Percentiles rank a stretch among this genome's conserved stretches.
These are phyloP conservation scores for Atlantisia rogersi DNA, from an alignment of 2,113 vertebrate genomes.

Conservation along the genomic window DNA sequence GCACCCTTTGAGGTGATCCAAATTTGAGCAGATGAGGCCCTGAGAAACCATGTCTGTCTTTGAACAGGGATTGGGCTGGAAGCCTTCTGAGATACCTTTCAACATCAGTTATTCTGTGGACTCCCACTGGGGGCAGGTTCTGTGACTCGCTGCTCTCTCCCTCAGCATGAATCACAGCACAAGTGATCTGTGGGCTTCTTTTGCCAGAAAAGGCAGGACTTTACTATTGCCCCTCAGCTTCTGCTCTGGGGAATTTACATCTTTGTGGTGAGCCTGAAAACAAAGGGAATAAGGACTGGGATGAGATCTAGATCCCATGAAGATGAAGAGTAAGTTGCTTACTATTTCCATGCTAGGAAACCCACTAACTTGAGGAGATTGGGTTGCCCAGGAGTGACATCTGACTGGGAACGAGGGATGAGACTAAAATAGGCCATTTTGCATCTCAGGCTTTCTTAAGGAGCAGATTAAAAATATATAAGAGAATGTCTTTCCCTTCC, in stretches of 20 bases:
- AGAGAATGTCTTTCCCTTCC: not conserved
- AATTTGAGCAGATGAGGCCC: accelerated
- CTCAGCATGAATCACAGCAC: not conserved
- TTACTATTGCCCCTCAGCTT: not conserved
- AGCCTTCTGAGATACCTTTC: not conserved
- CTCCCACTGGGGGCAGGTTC: not conserved
- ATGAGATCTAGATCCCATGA: not conserved
- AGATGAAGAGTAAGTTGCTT: not conserved
- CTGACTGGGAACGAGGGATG: not conserved
- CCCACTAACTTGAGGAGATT: not conserved
- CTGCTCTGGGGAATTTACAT: not conserved
- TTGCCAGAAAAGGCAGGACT: not conserved
- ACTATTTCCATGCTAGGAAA: not conserved
- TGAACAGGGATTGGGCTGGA: not conserved
- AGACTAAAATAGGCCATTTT: not conserved
- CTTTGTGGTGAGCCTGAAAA: not conserved
- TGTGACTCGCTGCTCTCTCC: not conserved
- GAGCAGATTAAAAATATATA: not conserved
- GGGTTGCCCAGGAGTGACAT: not conserved
- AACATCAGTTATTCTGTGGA: not conserved
- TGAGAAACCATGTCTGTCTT: not conserved
- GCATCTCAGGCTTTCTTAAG: not conserved
- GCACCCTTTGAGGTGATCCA: not conserved
- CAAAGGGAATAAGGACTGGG: not conserved
- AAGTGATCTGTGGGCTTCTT: not conserved